Conservation (phyloP, 53 echinoderm and acorn worm genomes). For the Crossaster papposus region DNA sequence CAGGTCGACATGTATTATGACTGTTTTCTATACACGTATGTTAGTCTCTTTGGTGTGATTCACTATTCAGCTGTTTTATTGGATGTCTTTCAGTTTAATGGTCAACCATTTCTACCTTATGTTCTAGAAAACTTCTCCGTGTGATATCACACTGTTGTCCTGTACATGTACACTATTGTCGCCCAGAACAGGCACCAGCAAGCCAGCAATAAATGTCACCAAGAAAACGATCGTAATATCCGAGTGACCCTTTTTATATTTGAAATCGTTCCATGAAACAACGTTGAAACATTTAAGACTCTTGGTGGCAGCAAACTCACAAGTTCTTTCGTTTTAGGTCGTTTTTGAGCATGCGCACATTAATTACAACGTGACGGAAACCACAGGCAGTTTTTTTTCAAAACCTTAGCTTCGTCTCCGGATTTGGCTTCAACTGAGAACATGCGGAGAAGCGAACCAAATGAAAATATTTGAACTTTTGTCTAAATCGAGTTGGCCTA, state of each 20-base stretch:
- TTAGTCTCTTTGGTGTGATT: not conserved
- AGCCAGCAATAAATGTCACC: slow-evolving; percentile 64
- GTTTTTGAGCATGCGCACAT: too few species aligned
- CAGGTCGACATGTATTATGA: not conserved
- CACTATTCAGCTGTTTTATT: not conserved
- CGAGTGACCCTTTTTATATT: not conserved
- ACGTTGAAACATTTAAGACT: too few species aligned
- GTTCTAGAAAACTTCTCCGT: not conserved
- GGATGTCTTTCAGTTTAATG: slow-evolving; percentile 37
- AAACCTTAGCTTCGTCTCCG: too few species aligned
- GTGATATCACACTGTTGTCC: slow-evolving; percentile 25
- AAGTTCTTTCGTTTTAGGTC: too few species aligned
- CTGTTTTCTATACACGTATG: not conserved
- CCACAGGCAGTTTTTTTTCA: too few species aligned
- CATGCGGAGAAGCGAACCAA: too few species aligned
- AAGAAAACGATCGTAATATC: slow-evolving; percentile 28
- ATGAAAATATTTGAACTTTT: too few species aligned
- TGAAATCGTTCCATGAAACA: too few species aligned
- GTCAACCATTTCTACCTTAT: not conserved
- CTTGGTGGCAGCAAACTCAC: too few species aligned
- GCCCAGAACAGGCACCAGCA: slow-evolving; percentile 40
- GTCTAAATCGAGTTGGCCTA: too few species aligned
- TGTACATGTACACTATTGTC: slow-evolving; percentile 39
- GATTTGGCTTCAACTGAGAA: too few species aligned
- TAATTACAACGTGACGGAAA: too few species aligned